Base-by-base conservation (phyloP, 2,797 vertebrate genomes). In the Acipenser ruthenus region DNA sequence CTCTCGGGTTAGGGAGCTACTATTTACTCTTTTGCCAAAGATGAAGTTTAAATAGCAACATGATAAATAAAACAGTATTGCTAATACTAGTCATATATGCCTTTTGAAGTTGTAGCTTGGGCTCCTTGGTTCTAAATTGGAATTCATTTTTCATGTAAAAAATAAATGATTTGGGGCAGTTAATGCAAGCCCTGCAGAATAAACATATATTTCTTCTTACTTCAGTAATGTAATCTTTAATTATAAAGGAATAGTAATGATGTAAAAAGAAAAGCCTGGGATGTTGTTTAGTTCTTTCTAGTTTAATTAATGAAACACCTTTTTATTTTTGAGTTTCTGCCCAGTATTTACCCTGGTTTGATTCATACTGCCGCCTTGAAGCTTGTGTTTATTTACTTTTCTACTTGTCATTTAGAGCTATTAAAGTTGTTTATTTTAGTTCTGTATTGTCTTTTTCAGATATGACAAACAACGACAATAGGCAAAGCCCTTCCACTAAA, bases 371-470 rank as follows among this genome's bases (percentile, higher is more conserved):
- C 37, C 50, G 53, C 50, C 52, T 60, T 63, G 8, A 13, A 64
- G 13, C 47, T 58, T 37, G 3, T 67, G 67, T 67, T 67, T 74
- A 71, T 72, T 74, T 76, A 63, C 51, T 66, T 18, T 65, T 53
- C 12, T 23, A 12, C 55, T 37, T 47, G 48, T 23, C 50, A 49
- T 68, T 55, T 15, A 52, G 53, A 48, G 48, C 37, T 68, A 70
- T 73, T 73, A 67, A 71, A 73, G 67, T n/a, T 6, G 60, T 66
- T 74, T 71, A 67, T 68, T 69, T 72, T 60, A 62, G 56, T 64
- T 60, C 55, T 50, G 49, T 60, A 49, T 56, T 69, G 52, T 11
- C 61, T 64, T 64, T 64, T 59, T 15, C 55, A 50, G 47, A 51
- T 67, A 37, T 50, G 60, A 50, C 64, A 50, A n/a, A 62, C 67